phyloP scores from a whole-genome alignment of 2,888 invertebrate species.

The Dexiosoma caninum region DNA sequence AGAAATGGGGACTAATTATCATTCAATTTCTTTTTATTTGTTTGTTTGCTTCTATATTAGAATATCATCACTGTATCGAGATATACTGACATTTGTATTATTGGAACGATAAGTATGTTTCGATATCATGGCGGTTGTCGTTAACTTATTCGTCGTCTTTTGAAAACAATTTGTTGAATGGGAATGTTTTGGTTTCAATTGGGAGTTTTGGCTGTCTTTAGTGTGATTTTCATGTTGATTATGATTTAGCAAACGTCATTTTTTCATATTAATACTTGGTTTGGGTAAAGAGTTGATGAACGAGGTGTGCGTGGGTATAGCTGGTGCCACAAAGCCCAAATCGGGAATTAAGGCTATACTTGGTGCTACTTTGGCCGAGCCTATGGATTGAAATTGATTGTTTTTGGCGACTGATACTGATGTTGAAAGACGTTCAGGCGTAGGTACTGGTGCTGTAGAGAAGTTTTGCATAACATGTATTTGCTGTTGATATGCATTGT shows the following conservation, averaged over 20 bases:
- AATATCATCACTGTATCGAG: slow-evolving; percentile 62
- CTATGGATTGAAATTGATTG: slow-evolving; percentile 71
- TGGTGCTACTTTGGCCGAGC: slow-evolving; percentile 73
- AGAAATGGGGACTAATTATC: slow-evolving; percentile 22
- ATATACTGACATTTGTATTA: slow-evolving; percentile 58
- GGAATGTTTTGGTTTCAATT: slow-evolving; percentile 53
- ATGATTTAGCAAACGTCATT: slow-evolving; percentile 77
- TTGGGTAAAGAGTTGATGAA: slow-evolving; percentile 75
- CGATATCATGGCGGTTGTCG: slow-evolving; percentile 51
- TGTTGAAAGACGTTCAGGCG: slow-evolving; percentile 53
- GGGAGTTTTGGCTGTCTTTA: slow-evolving; percentile 18
- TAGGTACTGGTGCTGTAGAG: slow-evolving; percentile 70
- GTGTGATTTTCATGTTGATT: slow-evolving; percentile 53
- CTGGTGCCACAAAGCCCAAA: slow-evolving; percentile 79
- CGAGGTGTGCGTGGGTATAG: slow-evolving; percentile 75
- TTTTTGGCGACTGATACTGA: slow-evolving; percentile 35
- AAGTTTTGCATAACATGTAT: slow-evolving; percentile 76
- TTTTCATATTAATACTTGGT: slow-evolving; percentile 73
- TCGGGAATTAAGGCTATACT: slow-evolving; percentile 80
- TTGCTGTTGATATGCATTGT: slow-evolving; percentile 68
- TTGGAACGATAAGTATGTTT: slow-evolving; percentile 57
- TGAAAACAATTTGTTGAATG: slow-evolving; percentile 47
- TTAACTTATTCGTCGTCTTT: slow-evolving; percentile 42
- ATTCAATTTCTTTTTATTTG: slow-evolving; percentile 6
- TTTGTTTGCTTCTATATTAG: slow-evolving; percentile 58